Evolutionary conservation across 2,113 vertebrate species (phyloP).

Genomic region (Lamprologus speciosus): DNA sequence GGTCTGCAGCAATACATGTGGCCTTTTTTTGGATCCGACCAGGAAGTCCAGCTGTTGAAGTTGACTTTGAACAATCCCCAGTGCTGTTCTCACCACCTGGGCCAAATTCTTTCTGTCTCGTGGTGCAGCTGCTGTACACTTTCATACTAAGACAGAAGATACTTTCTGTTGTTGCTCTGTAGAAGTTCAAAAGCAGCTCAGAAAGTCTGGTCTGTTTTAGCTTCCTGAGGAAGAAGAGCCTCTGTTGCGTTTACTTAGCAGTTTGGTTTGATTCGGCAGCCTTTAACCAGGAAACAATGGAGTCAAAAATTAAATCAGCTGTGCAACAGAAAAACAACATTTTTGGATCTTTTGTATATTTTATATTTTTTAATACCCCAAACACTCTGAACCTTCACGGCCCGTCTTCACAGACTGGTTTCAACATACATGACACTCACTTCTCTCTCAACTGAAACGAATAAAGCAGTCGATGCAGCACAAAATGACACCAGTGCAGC

Average conservation of each 20-base stretch:
- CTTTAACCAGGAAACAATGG: background rate
- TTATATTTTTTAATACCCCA: fast-evolving
- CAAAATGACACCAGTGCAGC: background rate
- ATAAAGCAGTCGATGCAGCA: background rate
- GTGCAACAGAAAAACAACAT: fast-evolving
- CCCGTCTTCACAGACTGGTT: background rate
- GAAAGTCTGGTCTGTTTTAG: fast-evolving
- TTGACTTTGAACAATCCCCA: background rate
- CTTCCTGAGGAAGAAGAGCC: fast-evolving
- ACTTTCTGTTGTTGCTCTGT: fast-evolving
- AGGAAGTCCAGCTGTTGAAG: fast-evolving
- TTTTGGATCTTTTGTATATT: background rate
- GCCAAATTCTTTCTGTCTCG: fast-evolving
- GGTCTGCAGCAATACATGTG: fast-evolving
- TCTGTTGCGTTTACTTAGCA: fast-evolving
- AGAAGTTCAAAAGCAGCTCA: fast-evolving
- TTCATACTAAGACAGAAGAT: fast-evolving
- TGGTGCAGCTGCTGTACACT: fast-evolving
- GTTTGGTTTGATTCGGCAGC: fast-evolving
- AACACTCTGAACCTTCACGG: background rate
- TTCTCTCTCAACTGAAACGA: background rate
- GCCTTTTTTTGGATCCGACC: background rate
- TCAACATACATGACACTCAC: fast-evolving
- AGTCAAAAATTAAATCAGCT: background rate
- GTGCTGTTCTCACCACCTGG: background rate